Conservation (phyloP, 2,797 vertebrate species). For the Trachops cirrhosus region DNA sequence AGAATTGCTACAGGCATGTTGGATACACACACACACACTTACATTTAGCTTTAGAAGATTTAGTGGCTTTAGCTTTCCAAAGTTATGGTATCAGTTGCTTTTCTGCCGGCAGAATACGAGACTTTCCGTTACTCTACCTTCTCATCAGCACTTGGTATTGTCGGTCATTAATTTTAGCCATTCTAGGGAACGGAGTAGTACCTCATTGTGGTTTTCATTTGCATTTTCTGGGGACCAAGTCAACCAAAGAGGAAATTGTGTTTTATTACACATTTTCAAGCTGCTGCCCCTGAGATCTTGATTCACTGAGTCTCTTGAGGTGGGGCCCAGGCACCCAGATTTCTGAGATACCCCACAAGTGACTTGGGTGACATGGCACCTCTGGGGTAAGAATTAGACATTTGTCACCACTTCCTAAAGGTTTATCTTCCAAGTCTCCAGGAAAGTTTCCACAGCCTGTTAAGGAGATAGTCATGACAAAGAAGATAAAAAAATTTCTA, state of each 20-base stretch:
- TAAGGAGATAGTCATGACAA: not conserved
- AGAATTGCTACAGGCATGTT: not conserved
- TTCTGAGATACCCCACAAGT: not conserved
- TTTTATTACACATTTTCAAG: slow-evolving; percentile 17
- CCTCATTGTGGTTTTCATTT: not conserved
- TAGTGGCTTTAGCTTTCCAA: not conserved
- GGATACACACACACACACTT: not conserved
- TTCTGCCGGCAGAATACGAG: not conserved
- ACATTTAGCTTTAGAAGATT: not conserved
- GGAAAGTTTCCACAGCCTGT: not conserved
- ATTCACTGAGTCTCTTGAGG: not conserved
- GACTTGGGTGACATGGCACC: not conserved
- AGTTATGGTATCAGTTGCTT: not conserved
- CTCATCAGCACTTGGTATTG: not conserved
- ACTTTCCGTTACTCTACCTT: not conserved
- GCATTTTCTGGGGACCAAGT: not conserved
- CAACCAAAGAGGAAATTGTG: not conserved
- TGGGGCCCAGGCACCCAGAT: not conserved
- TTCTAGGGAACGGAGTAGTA: not conserved
- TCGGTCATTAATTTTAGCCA: not conserved
- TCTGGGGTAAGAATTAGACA: not conserved
- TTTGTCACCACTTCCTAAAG: not conserved
- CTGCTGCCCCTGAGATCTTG: not conserved
- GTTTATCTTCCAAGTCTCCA: not conserved
- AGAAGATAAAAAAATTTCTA: not conserved